Evolutionary conservation across 2,888 invertebrate genomes (phyloP), one percentile per base, ranked within the genome.

Genomic region (Petrophora chlorosata): DNA sequence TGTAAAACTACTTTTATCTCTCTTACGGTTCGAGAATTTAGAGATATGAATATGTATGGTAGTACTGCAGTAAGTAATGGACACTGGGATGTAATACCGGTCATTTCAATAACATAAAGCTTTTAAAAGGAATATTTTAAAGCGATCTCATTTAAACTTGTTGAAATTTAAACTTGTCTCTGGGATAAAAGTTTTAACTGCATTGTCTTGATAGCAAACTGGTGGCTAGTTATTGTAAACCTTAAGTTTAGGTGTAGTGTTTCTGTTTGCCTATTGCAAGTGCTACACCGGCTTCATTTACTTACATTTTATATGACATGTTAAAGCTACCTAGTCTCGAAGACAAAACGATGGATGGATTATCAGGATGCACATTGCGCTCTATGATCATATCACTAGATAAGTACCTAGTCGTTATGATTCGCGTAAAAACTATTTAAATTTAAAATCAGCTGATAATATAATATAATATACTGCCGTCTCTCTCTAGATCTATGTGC

Each of bases 1-100:
- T 76, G 85, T 85, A 79, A 75, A 81, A 82, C 83, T 84, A 87
- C 85, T 85, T 90, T 87, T 89, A 87, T 89, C 82, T 85, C 80
- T 76, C 73, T 84, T 85, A 82, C 71, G 70, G 76, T 82, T 71
- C 67, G 76, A 79, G 82, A 83, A 84, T 82, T 84, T 79, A 76
- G 72, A 82, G 78, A 83, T 85, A 88, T 86, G 85, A 86, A 88
- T 88, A 88, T 87, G 83, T 84, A 88, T 86, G 75, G 70, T 74
- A 71, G 74, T 73, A 74, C 76, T 81, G 79, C 73, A 82, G 82
- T 81, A 82, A 81, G 83, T 85, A 84, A 83, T 83, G 79, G 78
- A 74, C 67, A 73, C 60, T 56, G 69, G 70, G 71, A 76, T 80
- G 73, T 82, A 80, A 79, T 82, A 72, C 70, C 58, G 72, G 76